Percentiles rank a stretch among this genome's conserved stretches.
Evolutionary conservation across 2,797 vertebrate genomes (phyloP).

Genomic region (Lepus oiostolus): DNA sequence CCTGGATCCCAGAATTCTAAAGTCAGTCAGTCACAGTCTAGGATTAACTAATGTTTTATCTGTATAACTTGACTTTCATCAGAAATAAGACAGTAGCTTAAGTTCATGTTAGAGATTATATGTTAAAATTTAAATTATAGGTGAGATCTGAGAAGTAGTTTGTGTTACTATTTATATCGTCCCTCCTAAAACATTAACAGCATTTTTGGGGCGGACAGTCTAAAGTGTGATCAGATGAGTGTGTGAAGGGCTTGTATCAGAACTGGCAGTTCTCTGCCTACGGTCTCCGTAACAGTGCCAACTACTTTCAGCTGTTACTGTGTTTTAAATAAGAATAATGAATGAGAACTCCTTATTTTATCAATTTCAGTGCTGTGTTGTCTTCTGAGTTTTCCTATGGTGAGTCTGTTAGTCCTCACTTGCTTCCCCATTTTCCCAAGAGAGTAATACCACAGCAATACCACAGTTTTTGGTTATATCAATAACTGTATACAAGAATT

Average conservation of each 20-base stretch:
- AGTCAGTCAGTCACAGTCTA: constrained; percentile 6
- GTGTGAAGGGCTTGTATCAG: background rate
- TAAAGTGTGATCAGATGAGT: constrained; percentile 40
- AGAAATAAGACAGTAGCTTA: constrained; percentile 44
- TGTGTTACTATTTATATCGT: constrained; percentile 17
- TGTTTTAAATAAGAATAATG: constrained; percentile 51
- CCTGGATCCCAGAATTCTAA: constrained; percentile 44
- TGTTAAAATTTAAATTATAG: constrained; percentile 11
- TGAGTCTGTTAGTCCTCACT: background rate
- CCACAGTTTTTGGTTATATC: constrained; percentile 24
- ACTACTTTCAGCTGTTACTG: background rate
- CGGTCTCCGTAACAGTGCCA: background rate
- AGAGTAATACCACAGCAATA: constrained; percentile 18
- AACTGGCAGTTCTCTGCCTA: background rate
- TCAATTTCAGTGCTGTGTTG: constrained; percentile 17
- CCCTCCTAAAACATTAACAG: constrained; percentile 35
- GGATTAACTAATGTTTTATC: constrained; percentile 41
- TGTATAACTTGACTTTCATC: constrained; percentile 57
- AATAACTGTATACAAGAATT: background rate
- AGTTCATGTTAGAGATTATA: background rate
- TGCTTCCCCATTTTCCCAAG: constrained; percentile 8
- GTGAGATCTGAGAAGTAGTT: constrained; percentile 14
- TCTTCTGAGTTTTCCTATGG: constrained; percentile 1
- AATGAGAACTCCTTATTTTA: constrained; percentile 37
- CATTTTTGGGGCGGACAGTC: background rate